Base-by-base conservation (phyloP, 2,113 vertebrate species). In the Sturnus vulgaris region DNA sequence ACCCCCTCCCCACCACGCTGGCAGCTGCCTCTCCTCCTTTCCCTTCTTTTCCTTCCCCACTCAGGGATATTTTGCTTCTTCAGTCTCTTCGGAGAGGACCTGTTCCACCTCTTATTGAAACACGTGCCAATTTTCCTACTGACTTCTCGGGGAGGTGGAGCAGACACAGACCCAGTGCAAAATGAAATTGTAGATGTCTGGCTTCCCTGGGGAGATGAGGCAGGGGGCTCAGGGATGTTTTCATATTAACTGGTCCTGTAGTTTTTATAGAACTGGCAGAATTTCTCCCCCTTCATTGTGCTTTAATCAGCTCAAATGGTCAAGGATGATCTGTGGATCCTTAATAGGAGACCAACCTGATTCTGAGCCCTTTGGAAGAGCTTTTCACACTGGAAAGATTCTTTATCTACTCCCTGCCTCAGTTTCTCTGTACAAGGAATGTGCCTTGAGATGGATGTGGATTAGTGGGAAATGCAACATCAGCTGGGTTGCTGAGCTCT, bases 131-230 rank as follows among this genome's bases (percentile, higher is more conserved):
- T 31, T 90, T 97, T 96, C 92, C 88, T 65, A 63, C n/a, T 59
- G 85, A 40, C 60, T 93, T 19, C 85, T 83, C 0, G 1, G 37
- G 56, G 82, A 69, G 90, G 49, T 22, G 69, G 63, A 76, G 69
- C 56, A 92, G 83, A 80, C 76, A 37, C 71, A 77, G 75, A 47
- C 33, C 76, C 25, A 8, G 63, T 44, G 90, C 68, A 24, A 42
- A 82, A 89, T 91, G 96, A 69, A 89, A 85, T 20, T 4, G 66
- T 90, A 82, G 92, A 44, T 88, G 88, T 92, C 92, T 94, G 92
- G 66, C 92, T 93, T 88, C 93, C 90, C 93, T 3, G 3, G 75
- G 90, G 92, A 82, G 71, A 72, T 64, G 76, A 76, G 66, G 33
- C 0, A 0, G 31, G 35, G 33, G 18, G 23, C 25, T 90, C 3